A percentile compares a stretch with the other conserved stretches of the same genome.
These are phyloP conservation scores for Metaphire vulgaris DNA, from an alignment of 1,140 invertebrate genomes.

Conservation along the genomic window DNA sequence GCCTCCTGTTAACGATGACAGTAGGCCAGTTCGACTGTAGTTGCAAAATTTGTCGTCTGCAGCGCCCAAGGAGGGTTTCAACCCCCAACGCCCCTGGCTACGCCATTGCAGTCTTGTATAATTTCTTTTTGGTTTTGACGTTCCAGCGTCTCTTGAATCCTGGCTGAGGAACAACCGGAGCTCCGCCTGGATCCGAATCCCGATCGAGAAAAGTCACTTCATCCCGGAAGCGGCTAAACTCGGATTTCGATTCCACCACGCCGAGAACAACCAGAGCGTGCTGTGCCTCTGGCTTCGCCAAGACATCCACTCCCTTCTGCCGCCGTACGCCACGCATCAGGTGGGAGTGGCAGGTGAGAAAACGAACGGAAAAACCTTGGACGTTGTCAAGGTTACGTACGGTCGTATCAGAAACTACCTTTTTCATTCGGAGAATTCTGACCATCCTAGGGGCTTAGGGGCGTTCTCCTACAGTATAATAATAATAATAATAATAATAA, in stretches of 20 bases:
- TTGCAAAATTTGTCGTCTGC: too few species aligned
- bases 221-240: constrained; percentile 53
- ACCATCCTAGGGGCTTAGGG: too few species aligned
- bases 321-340: constrained; percentile 72
- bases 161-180: constrained; percentile 42
- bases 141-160: neutral
- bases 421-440: too few species aligned
- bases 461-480: too few species aligned
- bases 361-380: neutral
- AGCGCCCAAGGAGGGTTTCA: too few species aligned
- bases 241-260: constrained; percentile 80
- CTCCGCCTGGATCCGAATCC: constrained; percentile 37
- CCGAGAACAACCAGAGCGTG: constrained; percentile 67
- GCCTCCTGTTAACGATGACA: too few species aligned
- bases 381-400: neutral
- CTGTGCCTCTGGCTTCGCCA: constrained; percentile 71
- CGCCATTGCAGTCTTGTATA: too few species aligned
- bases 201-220: constrained; percentile 32
- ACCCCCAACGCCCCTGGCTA: too few species aligned
- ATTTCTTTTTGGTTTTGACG: too few species aligned
- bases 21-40: too few species aligned
- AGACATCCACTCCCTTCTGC: constrained; percentile 61
- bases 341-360: constrained; percentile 55
- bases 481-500: too few species aligned
- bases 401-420: too few species aligned